Conservation (phyloP, 2,888 invertebrate genomes). For the Leucophora obtusa region DNA sequence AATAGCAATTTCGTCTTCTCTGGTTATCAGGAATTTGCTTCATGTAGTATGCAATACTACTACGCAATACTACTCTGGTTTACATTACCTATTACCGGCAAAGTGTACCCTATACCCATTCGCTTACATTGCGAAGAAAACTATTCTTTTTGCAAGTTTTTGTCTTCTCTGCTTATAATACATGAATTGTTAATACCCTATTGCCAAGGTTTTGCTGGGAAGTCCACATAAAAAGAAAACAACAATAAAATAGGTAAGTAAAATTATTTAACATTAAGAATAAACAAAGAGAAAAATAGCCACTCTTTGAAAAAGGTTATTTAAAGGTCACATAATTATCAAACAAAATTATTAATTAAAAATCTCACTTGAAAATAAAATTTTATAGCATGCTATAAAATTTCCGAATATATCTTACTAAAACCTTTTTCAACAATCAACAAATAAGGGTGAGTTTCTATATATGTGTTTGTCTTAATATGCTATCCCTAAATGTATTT, state of each 20-base stretch:
- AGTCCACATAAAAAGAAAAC: not conserved
- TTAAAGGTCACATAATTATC: conserved; percentile 47
- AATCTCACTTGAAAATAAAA: not conserved
- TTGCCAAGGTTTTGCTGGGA: no score
- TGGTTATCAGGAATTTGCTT: no score
- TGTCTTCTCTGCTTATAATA: no score
- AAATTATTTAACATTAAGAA: not conserved
- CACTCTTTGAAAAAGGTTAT: conserved; percentile 32
- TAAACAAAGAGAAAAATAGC: conserved; percentile 8
- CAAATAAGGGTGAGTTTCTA: conserved; percentile 54
- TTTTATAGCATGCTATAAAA: conserved; percentile 60
- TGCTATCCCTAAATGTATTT: not conserved
- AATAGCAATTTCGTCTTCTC: no score
- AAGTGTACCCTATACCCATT: no score
- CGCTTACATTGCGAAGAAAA: no score
- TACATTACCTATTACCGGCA: no score
- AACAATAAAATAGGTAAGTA: not conserved
- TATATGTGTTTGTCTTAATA: conserved; percentile 40
- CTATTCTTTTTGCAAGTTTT: no score
- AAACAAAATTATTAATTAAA: conserved; percentile 12
- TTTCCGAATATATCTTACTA: conserved; percentile 22
- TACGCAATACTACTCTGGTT: no score
- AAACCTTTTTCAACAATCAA: conserved; percentile 1
- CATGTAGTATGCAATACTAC: no score
- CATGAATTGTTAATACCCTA: no score